A percentile compares a stretch with the other conserved stretches of the same genome.
Conservation (phyloP, 2,113 vertebrate species). For the Rousettus leschenaultii region DNA sequence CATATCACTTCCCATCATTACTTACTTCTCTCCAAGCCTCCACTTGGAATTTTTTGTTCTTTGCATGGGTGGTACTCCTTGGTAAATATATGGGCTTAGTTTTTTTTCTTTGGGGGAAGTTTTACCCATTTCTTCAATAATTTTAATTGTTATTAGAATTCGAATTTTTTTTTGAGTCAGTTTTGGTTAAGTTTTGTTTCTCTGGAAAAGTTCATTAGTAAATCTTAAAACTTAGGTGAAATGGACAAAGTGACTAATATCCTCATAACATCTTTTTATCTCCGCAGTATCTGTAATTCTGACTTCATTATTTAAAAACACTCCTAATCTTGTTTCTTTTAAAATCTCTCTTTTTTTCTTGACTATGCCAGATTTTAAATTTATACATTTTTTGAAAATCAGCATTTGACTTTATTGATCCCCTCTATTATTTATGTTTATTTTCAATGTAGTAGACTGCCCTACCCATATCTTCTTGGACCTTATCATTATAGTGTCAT, state of each 20-base stretch:
- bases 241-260: neutral
- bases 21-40: neutral
- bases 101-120: neutral
- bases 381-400: neutral
- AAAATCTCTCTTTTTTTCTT: neutral
- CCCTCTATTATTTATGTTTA: neutral
- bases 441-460: neutral
- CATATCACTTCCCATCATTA: too few species aligned
- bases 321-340: neutral
- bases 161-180: neutral
- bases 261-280: neutral
- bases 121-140: neutral
- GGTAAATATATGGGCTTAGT: neutral
- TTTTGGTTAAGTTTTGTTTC: neutral
- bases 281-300: neutral
- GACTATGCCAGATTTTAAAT: neutral
- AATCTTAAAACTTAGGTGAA: slow-evolving; percentile 11
- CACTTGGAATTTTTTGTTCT: neutral
- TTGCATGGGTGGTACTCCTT: neutral
- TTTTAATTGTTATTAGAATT: neutral
- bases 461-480: neutral
- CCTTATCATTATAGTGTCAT: neutral
- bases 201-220: neutral
- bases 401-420: neutral
- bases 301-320: neutral